Evolutionary conservation across 64 coral and sea anemone species (phyloP), one percentile per base, ranked within the genome.

Genomic region (Montipora cactus): DNA sequence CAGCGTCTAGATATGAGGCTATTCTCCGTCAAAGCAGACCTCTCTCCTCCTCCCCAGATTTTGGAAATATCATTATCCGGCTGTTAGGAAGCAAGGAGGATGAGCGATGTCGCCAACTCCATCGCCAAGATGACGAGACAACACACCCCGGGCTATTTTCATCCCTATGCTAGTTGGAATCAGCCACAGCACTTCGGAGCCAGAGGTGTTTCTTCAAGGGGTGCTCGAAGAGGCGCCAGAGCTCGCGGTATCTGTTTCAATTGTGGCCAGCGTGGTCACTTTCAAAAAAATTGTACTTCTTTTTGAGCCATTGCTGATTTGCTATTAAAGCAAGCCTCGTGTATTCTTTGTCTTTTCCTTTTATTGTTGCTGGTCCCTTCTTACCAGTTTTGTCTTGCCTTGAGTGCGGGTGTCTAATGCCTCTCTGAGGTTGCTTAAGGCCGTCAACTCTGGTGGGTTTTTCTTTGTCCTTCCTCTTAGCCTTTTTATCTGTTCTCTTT

Each of bases 1-100:
- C 44, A 67, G 91, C 91, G 0, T 55, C 75, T 11, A 44, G 77
- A 49, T 93, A 23, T 72, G 91, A 93, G 75, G 91, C 91, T 6
- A 87, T 93, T 8, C 76, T 93, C 11, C 48, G 91, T 1, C 91
- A 93, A 49, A 14, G 11, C 51, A n/a, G 91, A 37, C 82, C 91
- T 8, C 57, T 64, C 70, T 47, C 47, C 19, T 79, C 9, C 20
- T 66, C 8, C 21, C 58, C 59, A 5, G n/a, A 87, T 18, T 79
- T 93, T 78, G 91, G 91, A 1, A 59, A 93, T 44, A 87, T 87
- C 55, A 74, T 87, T n/a, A 93, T 78, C 13, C 71, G 91, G 8
- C 64, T 88, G 22, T 7, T 93, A 23, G 91, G 91, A 7, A 64
- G 82, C 3, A 93, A 93, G 51, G 83, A 93, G 49, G 75, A 93